Base-by-base conservation (phyloP, 2,888 invertebrate species). In the Tachina grossa region DNA sequence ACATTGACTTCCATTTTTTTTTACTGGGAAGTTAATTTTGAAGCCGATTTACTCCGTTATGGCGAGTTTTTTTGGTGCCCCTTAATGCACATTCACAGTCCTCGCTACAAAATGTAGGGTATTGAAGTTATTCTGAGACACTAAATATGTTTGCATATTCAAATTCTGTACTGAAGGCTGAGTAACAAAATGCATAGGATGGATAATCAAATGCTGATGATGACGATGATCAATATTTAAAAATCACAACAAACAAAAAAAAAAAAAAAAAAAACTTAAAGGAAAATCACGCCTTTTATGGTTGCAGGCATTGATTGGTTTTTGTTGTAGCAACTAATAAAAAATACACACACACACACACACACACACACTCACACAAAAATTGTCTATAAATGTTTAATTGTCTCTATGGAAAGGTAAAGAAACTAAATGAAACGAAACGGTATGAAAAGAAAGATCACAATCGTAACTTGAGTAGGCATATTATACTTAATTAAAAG, bases 391-490 rank as follows among this genome's bases (percentile, higher is more conserved):
- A 81, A 74, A 81, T 81, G 74, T 74, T 81, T 74, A 74, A 74
- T 74, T 74, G 74, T 61, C 59, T 68, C 59, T 53, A 53, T 61
- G 81, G 61, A 51, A 68, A 75, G 74, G 74, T 75, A 43, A 39
- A 13, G 69, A 16, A 55, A 14, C 43, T 31, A 57, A 63, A 57
- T 74, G 66, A 76, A 83, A 79, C 22, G 68, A 57, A 79, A 57
- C 4, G 59, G 43, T 31, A 31, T 10, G 45, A 76, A 72, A 61
- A 81, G 71, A 84, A 84, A 84, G 88, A 87, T 87, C 87, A 87
- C 87, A 87, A 87, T 88, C 88, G 88, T 83, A 87, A 87, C 87
- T 87, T 88, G 88, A 87, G 88, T 87, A 87, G 88, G 88, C 87
- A 87, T 87, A 87, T 87, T 87, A 87, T 86, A 83, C 41, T 88